A percentile compares a stretch with the other conserved stretches of the same genome.
phyloP scores from a whole-genome alignment of 2,888 invertebrate species.

The Conus canariensis region DNA sequence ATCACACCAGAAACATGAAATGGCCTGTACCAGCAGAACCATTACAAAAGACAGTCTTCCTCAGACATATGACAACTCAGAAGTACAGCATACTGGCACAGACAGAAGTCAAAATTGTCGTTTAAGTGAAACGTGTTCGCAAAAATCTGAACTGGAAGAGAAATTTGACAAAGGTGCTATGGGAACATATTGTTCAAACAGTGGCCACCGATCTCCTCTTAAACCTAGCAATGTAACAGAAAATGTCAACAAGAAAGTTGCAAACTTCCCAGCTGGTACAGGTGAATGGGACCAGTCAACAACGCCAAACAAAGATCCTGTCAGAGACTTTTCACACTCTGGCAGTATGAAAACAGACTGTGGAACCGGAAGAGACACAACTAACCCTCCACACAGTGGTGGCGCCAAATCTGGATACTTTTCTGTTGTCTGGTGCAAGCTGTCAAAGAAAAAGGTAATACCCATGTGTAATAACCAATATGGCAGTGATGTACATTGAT shows the following conservation, averaged over 20 bases:
- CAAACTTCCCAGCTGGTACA: neutral
- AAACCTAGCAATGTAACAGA: neutral
- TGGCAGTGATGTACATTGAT: too few relatives aligned
- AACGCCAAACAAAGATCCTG: neutral
- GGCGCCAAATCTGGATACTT: slow-evolving; percentile 33
- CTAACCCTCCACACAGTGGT: neutral
- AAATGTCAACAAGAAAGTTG: neutral
- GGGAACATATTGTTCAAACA: neutral
- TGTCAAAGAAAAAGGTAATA: slow-evolving; percentile 39
- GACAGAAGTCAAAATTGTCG: neutral
- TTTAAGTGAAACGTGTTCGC: neutral
- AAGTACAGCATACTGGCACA: neutral
- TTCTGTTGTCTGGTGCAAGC: slow-evolving; percentile 42
- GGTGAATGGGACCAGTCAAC: neutral
- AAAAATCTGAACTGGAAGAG: neutral
- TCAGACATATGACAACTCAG: neutral
- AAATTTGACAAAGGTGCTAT: neutral
- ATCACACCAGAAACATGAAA: neutral
- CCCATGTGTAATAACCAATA: too few relatives aligned
- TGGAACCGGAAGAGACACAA: neutral
- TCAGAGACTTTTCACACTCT: neutral
- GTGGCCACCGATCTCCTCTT: neutral
- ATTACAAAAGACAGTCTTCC: neutral
- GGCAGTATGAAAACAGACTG: neutral
- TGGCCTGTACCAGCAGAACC: neutral